A percentile compares a stretch with the other conserved stretches of the same genome.
phyloP scores from a whole-genome alignment of 2,888 invertebrate species.

The Endotricha flammealis region DNA sequence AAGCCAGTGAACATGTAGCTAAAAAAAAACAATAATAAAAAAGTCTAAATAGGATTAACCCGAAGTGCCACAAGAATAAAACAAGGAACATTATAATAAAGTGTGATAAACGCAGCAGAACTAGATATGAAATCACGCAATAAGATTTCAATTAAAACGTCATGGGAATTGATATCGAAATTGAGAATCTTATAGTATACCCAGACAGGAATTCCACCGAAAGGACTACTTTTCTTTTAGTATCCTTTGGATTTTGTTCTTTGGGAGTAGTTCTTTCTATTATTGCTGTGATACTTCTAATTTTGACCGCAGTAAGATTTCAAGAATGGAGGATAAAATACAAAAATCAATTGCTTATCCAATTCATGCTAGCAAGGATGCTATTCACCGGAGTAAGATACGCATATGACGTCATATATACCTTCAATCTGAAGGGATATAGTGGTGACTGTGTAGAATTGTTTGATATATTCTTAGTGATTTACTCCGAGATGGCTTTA shows the following conservation, averaged over 20 bases:
- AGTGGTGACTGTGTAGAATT: slow-evolving; percentile 19
- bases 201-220: background rate
- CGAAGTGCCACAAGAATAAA: too few species aligned
- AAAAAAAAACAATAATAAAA: too few species aligned
- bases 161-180: too few species aligned
- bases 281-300: slow-evolving; percentile 38
- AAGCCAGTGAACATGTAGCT: too few species aligned
- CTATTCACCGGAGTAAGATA: slow-evolving; percentile 45
- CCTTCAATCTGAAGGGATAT: slow-evolving; percentile 25
- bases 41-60: too few species aligned
- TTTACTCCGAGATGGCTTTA: slow-evolving; percentile 49
- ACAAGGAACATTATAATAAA: too few species aligned
- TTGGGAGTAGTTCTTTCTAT: slow-evolving; percentile 45
- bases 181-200: background rate
- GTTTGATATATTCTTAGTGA: slow-evolving; percentile 29
- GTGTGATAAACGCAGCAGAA: too few species aligned
- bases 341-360: slow-evolving; percentile 60
- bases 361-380: slow-evolving; percentile 57
- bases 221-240: background rate
- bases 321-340: slow-evolving; percentile 54
- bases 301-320: slow-evolving; percentile 49
- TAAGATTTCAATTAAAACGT: too few species aligned
- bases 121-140: too few species aligned
- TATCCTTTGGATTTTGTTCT: slow-evolving; percentile 13
- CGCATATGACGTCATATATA: slow-evolving; percentile 31